Conservation (phyloP, 23 tunicate genomes). For the Phallusia fumigata region DNA sequence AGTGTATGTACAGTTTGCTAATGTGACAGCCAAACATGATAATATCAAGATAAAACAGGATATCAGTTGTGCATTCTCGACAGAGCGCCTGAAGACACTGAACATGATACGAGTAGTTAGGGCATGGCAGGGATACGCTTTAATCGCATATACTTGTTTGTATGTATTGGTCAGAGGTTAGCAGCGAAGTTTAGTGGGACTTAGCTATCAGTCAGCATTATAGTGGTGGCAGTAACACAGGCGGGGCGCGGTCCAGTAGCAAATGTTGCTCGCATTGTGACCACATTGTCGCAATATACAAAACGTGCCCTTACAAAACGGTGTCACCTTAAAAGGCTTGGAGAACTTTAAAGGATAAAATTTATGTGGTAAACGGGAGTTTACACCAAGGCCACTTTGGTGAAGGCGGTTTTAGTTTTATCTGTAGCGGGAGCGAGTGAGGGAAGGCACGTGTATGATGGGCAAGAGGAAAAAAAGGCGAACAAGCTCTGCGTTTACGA, state of each 20-base stretch:
- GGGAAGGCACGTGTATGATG: not conserved
- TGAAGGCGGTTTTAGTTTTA: not conserved
- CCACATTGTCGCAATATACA: not conserved
- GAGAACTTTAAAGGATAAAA: not conserved
- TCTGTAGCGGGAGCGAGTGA: not conserved
- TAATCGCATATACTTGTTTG: conserved; percentile 3
- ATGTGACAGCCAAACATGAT: too few relatives aligned
- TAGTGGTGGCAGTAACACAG: not conserved
- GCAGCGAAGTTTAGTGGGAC: not conserved
- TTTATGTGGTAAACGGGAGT: not conserved
- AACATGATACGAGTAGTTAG: not conserved
- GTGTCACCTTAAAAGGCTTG: not conserved
- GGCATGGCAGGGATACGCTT: conserved; percentile 29
- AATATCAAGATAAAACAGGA: too few relatives aligned
- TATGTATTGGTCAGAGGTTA: not conserved
- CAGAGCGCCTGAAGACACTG: not conserved
- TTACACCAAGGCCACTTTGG: not conserved
- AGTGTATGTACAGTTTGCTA: not conserved
- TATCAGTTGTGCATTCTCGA: not conserved
- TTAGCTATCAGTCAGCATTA: conserved; percentile 4
- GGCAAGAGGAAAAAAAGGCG: not conserved
- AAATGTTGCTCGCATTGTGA: not conserved
- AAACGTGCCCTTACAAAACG: not conserved
- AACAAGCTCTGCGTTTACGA: not conserved
- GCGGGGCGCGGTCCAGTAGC: not conserved